Conservation (phyloP, 2,797 vertebrate genomes). For the Onychomys leucogaster region DNA sequence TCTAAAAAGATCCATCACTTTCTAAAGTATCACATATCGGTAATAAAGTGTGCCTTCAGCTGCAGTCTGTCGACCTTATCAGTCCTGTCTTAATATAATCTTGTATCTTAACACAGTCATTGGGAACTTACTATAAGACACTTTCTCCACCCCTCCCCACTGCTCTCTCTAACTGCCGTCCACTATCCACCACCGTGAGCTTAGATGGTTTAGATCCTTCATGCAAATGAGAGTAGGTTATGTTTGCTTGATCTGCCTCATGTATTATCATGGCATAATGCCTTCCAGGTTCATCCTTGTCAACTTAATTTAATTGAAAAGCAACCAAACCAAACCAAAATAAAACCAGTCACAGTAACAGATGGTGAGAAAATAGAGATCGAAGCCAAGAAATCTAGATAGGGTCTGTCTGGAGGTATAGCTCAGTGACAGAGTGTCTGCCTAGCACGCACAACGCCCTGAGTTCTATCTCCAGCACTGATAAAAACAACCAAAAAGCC, state of each 20-base stretch:
- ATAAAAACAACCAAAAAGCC: background rate
- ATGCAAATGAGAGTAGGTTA: background rate
- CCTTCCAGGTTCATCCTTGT: background rate
- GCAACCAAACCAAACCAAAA: background rate
- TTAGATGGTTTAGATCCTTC: background rate
- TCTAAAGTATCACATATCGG: background rate
- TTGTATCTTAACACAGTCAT: background rate
- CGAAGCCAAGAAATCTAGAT: background rate
- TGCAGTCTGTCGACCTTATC: background rate
- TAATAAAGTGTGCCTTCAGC: background rate
- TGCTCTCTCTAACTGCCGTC: background rate
- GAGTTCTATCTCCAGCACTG: background rate
- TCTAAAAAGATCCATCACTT: background rate
- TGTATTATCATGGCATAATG: background rate
- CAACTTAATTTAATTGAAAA: background rate
- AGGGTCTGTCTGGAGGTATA: background rate
- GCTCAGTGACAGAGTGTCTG: background rate
- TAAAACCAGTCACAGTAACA: slow-evolving; percentile 9
- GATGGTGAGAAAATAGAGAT: background rate
- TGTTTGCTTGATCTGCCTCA: background rate
- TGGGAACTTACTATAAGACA: background rate
- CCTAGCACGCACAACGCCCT: background rate
- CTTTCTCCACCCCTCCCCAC: background rate
- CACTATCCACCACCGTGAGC: background rate
- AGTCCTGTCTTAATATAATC: background rate